These are phyloP conservation scores for Syrrhaptes paradoxus DNA, from an alignment of 2,113 vertebrate genomes.

Conservation along the genomic window DNA sequence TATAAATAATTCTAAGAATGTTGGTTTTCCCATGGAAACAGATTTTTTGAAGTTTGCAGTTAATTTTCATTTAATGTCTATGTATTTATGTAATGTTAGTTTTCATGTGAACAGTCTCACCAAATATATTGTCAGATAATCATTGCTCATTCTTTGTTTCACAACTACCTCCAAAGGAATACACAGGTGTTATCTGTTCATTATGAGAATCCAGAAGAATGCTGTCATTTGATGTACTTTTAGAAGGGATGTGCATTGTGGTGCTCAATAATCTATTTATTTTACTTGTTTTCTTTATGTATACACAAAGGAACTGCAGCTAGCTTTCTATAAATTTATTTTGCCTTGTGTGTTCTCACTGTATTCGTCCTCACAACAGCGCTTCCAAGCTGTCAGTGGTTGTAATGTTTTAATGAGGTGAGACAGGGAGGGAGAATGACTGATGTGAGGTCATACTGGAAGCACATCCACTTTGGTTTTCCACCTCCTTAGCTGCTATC, in stretches of 20 bases:
- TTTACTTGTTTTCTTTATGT: neutral
- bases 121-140: neutral
- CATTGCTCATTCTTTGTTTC: neutral
- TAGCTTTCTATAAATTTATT: neutral
- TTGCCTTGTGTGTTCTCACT: accelerated
- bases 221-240: neutral
- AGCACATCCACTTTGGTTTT: neutral
- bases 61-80: neutral
- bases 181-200: neutral
- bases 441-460: neutral
- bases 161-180: neutral
- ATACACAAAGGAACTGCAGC: accelerated
- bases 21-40: neutral
- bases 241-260: accelerated
- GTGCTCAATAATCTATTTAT: neutral
- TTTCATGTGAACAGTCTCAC: neutral
- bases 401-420: neutral
- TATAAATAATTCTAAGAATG: neutral
- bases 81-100: neutral
- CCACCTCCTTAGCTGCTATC: neutral
- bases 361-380: neutral
- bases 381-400: neutral
- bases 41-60: neutral
- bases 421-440: neutral
- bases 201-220: neutral